Conservation (phyloP, 1,140 invertebrate species). For the Triops longicaudatus region DNA sequence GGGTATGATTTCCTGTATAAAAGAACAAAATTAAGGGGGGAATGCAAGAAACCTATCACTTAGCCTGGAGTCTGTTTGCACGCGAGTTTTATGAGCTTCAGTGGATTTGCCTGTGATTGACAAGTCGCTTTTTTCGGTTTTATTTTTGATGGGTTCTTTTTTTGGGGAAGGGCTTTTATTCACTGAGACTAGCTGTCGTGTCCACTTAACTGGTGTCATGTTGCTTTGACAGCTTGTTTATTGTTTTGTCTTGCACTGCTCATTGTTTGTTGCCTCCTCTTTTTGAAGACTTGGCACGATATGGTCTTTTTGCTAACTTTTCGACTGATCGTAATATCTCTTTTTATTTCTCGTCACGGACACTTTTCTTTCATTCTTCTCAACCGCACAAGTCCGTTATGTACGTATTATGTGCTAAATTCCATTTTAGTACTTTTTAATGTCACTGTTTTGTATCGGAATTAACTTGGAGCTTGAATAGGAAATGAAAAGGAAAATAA, state of each 20-base stretch:
- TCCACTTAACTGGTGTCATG: constrained; percentile 2
- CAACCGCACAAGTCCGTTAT: too few relatives aligned
- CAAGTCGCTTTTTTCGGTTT: neutral
- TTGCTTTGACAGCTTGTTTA: constrained; percentile 7
- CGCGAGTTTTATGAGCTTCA: neutral
- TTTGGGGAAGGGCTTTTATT: neutral
- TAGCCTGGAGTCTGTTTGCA: neutral
- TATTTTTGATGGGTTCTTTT: too few relatives aligned
- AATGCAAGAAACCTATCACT: neutral
- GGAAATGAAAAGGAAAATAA: too few relatives aligned
- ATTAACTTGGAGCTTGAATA: too few relatives aligned
- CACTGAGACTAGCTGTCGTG: neutral
- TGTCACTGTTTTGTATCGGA: too few relatives aligned
- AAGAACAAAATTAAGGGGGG: neutral
- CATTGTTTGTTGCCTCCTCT: neutral
- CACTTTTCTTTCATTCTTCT: too few relatives aligned
- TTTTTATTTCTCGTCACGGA: too few relatives aligned
- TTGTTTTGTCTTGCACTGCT: neutral
- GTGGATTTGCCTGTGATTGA: neutral
- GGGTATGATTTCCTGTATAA: too few relatives aligned
- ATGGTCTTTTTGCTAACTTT: neutral
- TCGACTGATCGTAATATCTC: too few relatives aligned
- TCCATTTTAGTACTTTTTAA: too few relatives aligned
- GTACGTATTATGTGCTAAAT: too few relatives aligned
- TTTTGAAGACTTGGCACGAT: neutral